phyloP scores from a whole-genome alignment of 2,113 vertebrate genomes.

The Gallinago jamesoni region DNA sequence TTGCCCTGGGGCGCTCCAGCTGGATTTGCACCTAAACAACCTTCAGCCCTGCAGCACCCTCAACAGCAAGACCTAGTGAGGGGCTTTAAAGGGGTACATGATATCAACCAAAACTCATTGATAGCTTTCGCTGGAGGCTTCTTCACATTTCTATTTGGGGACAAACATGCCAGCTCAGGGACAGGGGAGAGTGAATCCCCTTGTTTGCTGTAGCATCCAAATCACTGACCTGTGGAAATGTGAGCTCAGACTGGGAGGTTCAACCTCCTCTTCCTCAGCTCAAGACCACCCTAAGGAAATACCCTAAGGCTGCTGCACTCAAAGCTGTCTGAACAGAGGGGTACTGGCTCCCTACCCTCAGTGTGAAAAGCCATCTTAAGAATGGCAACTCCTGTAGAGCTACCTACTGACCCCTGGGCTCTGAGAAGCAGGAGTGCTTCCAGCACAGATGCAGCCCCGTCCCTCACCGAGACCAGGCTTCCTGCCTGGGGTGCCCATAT shows the following conservation, averaged over 20 bases:
- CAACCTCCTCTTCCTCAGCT: not conserved
- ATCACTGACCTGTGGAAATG: not conserved
- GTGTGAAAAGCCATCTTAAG: not conserved
- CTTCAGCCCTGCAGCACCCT: not conserved
- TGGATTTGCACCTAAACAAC: not conserved
- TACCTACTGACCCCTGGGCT: not conserved
- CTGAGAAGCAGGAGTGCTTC: not conserved
- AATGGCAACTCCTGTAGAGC: not conserved
- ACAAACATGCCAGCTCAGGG: not conserved
- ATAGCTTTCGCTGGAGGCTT: not conserved
- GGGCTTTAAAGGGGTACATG: not conserved
- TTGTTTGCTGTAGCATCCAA: not conserved
- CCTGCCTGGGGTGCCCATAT: accelerated
- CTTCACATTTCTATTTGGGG: not conserved
- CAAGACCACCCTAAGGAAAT: not conserved
- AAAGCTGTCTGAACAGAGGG: not conserved
- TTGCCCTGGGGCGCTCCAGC: not conserved
- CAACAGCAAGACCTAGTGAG: not conserved
- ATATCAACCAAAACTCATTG: not conserved
- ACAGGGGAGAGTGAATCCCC: not conserved
- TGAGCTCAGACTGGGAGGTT: not conserved
- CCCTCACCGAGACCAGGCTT: accelerated
- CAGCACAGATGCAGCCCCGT: not conserved
- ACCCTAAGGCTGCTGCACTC: not conserved
- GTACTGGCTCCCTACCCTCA: not conserved